phyloP scores from a whole-genome alignment of 2,113 vertebrate genomes.

The Falcunculus frontatus region DNA sequence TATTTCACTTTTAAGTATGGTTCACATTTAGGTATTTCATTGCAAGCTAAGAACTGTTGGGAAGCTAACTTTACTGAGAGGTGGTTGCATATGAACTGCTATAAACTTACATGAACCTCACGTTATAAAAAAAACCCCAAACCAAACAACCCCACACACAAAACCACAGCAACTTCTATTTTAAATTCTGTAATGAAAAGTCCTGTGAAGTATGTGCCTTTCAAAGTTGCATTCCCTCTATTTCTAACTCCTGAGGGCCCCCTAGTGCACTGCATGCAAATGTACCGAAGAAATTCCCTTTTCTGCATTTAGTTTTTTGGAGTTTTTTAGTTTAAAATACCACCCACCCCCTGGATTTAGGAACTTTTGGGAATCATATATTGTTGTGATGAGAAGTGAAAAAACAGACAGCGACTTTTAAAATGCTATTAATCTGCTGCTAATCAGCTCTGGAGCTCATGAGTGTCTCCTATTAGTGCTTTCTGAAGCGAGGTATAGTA shows the following conservation, averaged over 20 bases:
- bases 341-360: background rate
- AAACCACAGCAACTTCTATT: slow-evolving; percentile 53
- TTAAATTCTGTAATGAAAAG: slow-evolving; percentile 65
- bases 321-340: background rate
- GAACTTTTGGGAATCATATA: background rate
- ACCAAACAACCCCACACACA: background rate
- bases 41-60: slow-evolving; percentile 10
- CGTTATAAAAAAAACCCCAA: background rate
- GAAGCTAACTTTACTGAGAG: slow-evolving; percentile 20
- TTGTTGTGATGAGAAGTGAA: background rate
- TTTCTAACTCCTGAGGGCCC: slow-evolving; percentile 72
- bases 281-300: background rate
- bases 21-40: slow-evolving; percentile 42
- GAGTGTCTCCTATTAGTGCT: background rate
- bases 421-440: background rate
- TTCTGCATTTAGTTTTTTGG: background rate
- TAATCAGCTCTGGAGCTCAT: background rate
- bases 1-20: slow-evolving; percentile 45
- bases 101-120: slow-evolving; percentile 13
- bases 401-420: background rate
- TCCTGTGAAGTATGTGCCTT: slow-evolving; percentile 35
- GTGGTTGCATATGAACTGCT: background rate
- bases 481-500: background rate
- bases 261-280: slow-evolving; percentile 65
- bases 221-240: slow-evolving; percentile 36